phyloP scores from a whole-genome alignment of 2,888 invertebrate species.

The Rhyacophila evoluta region DNA sequence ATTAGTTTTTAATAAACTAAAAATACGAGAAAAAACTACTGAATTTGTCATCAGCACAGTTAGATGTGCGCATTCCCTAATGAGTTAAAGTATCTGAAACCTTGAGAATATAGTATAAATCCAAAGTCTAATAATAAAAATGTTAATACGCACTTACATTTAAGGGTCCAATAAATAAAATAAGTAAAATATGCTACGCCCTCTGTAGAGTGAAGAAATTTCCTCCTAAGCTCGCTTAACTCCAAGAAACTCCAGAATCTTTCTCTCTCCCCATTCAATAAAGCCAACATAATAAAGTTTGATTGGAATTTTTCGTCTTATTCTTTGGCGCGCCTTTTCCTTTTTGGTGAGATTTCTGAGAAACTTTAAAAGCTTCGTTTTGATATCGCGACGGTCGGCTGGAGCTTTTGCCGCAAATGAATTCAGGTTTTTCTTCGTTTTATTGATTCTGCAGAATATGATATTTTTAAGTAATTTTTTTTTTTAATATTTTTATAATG shows the following conservation, averaged over 20 bases:
- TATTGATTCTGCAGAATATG: slow-evolving; percentile 4
- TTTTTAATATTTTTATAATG: too few relatives aligned
- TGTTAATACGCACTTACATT: not conserved
- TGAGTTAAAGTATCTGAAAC: too few relatives aligned
- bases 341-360: not conserved
- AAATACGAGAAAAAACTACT: too few relatives aligned
- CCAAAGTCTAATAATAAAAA: not conserved
- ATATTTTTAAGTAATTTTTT: not conserved
- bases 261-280: slow-evolving; percentile 44
- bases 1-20: too few relatives aligned
- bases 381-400: slow-evolving; percentile 17
- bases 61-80: too few relatives aligned
- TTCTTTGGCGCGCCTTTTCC: slow-evolving; percentile 29
- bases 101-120: not conserved
- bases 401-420: not conserved
- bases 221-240: not conserved
- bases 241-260: slow-evolving; percentile 21
- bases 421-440: not conserved
- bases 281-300: slow-evolving; percentile 52
- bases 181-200: slow-evolving; percentile 7
- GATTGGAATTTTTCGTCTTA: slow-evolving; percentile 51
- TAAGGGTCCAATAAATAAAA: not conserved
- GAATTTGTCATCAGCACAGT: too few relatives aligned
- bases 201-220: not conserved
- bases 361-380: slow-evolving; percentile 25